Evolutionary conservation across 2,113 vertebrate genomes (phyloP).

Genomic region (Scytalopus superciliaris): DNA sequence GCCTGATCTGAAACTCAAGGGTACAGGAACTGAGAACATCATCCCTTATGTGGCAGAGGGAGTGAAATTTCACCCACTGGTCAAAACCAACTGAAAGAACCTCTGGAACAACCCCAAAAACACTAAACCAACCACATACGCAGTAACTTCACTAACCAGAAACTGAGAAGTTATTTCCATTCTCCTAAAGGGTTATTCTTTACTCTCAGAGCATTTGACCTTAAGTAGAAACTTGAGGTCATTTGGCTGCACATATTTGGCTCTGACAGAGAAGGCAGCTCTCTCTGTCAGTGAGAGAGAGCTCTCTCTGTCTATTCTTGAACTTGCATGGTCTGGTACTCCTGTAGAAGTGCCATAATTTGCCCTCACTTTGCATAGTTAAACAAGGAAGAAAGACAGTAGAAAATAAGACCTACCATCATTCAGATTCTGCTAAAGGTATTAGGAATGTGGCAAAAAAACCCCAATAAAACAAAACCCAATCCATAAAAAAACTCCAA

Average conservation of each 20-base stretch:
- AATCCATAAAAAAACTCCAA: neutral
- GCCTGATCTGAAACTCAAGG: neutral
- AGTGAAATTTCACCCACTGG: neutral
- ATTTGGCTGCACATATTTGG: slow-evolving; percentile 8
- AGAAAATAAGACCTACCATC: neutral
- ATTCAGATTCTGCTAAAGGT: neutral
- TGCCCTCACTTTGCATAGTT: slow-evolving; percentile 51
- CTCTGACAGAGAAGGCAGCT: slow-evolving; percentile 27
- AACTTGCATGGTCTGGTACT: neutral
- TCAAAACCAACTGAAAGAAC: neutral
- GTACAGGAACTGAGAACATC: neutral
- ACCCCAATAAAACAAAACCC: neutral
- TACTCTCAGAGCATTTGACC: neutral
- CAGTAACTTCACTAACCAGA: neutral
- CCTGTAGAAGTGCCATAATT: neutral
- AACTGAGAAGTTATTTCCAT: neutral
- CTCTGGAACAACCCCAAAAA: neutral
- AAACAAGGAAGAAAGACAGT: neutral
- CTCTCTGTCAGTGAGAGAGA: neutral
- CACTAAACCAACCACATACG: rapidly evolving
- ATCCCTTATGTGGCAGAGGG: neutral
- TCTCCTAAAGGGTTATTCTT: slow-evolving; percentile 2
- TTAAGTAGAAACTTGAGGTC: slow-evolving; percentile 3
- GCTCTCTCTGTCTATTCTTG: neutral
- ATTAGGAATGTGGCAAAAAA: neutral